Evolutionary conservation across 2,797 vertebrate species (phyloP).

Genomic region (Dipus sagitta): DNA sequence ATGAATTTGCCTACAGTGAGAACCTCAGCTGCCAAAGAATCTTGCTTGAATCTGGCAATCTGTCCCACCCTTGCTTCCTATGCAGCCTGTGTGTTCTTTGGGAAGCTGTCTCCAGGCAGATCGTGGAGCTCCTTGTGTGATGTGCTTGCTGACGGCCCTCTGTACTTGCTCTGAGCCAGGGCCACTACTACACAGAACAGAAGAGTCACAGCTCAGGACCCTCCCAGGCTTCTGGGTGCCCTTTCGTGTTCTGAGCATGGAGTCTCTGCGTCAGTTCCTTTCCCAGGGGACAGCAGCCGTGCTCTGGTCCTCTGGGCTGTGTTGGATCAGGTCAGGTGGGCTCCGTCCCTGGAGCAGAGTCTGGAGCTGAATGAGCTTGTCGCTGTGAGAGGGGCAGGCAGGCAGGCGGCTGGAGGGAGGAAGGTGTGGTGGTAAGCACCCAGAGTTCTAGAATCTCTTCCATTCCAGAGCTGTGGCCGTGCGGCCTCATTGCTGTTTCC

Average conservation of each 20-base stretch:
- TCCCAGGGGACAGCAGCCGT: too few species aligned
- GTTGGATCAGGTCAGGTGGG: not conserved
- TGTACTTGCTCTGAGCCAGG: not conserved
- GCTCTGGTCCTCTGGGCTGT: not conserved
- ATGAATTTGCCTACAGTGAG: not conserved
- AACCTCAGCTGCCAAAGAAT: accelerated
- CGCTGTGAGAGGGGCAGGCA: not conserved
- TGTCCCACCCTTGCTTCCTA: not conserved
- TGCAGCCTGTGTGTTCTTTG: not conserved
- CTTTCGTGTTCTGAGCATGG: accelerated
- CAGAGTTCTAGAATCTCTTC: not conserved
- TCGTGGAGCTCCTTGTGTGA: not conserved
- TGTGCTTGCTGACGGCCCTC: not conserved
- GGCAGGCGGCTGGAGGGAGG: not conserved
- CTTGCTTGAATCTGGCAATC: accelerated
- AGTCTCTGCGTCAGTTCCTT: too few species aligned
- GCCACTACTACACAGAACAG: too few species aligned
- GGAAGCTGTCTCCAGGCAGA: not conserved
- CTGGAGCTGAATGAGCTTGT: not conserved
- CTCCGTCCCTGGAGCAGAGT: not conserved
- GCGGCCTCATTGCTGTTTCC: not conserved
- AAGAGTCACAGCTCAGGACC: not conserved
- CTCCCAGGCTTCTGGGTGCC: not conserved
- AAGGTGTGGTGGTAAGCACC: not conserved
- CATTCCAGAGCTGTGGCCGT: not conserved